Percentiles rank a stretch among this genome's conserved stretches.
Conservation (phyloP, 2,113 vertebrate genomes). For the Mus spicilegus region DNA sequence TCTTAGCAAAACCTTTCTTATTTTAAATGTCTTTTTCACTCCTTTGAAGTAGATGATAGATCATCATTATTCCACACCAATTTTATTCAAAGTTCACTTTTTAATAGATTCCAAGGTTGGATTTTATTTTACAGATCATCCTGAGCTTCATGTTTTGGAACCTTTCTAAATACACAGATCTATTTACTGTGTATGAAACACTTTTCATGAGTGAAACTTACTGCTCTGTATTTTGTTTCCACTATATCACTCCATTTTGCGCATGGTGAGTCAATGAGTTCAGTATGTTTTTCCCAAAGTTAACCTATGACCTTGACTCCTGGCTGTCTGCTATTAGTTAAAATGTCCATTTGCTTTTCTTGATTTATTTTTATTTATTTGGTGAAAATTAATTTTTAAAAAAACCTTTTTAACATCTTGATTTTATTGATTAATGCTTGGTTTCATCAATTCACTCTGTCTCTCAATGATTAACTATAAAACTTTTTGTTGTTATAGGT, state of each 20-base stretch:
- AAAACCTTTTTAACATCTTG: not conserved
- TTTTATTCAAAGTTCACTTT: not conserved
- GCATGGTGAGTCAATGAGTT: not conserved
- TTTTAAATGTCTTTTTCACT: constrained; percentile 18
- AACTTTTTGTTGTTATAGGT: not conserved
- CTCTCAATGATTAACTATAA: not conserved
- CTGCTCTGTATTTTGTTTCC: not conserved
- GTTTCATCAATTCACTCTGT: not conserved
- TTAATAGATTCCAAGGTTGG: not conserved
- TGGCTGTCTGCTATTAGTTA: not conserved
- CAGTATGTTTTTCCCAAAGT: not conserved
- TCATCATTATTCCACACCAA: not conserved
- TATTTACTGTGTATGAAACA: not conserved
- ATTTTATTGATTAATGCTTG: not conserved
- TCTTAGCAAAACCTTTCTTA: not conserved
- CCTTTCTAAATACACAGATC: not conserved
- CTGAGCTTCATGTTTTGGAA: not conserved
- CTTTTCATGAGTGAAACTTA: not conserved
- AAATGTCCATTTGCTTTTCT: not conserved
- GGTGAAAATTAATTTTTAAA: not conserved
- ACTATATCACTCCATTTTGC: not conserved
- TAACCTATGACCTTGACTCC: not conserved
- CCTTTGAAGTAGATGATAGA: not conserved
- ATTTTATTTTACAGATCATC: not conserved
- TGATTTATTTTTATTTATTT: not conserved